Evolutionary conservation across 2,797 vertebrate species (phyloP).

Genomic region (Kryptolebias ocellatus): DNA sequence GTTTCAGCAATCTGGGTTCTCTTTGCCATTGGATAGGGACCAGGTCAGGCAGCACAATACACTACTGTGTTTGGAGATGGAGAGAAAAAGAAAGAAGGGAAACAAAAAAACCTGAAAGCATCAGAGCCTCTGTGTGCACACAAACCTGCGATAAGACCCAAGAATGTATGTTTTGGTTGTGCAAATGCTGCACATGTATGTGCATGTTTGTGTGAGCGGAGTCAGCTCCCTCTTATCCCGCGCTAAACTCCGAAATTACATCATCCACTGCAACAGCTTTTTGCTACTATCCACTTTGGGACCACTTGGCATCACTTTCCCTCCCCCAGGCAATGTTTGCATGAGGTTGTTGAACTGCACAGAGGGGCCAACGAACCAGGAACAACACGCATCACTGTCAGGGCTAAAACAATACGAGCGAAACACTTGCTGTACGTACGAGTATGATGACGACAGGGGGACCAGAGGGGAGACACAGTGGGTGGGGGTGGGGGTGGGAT

Average conservation of each 20-base stretch:
- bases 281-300: conserved; percentile 48
- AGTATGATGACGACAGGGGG: conserved; percentile 29
- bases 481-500: conserved; percentile 5
- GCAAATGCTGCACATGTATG: conserved; percentile 9
- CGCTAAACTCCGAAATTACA: conserved; percentile 37
- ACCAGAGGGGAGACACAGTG: conserved; percentile 1
- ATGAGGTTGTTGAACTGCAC: conserved; percentile 33
- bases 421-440: conserved; percentile 7
- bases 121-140: conserved; percentile 22
- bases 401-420: conserved; percentile 34
- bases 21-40: conserved; percentile 75
- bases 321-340: conserved; percentile 28
- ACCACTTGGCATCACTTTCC: conserved; percentile 36
- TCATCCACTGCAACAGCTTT: conserved; percentile 42
- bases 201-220: background rate
- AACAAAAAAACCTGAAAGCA: conserved; percentile 33
- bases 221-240: conserved; percentile 17
- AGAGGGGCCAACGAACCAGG: conserved; percentile 14
- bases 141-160: conserved; percentile 31
- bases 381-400: conserved; percentile 50
- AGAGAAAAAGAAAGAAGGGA: conserved; percentile 26
- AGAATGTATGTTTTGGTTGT: conserved; percentile 40
- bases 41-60: conserved; percentile 77
- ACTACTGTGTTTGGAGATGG: conserved; percentile 70
- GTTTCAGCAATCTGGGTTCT: conserved; percentile 80